A percentile compares a stretch with the other conserved stretches of the same genome.
These are phyloP conservation scores for Petrocephalus zakoni DNA, from an alignment of 2,113 vertebrate species.

Conservation along the genomic window DNA sequence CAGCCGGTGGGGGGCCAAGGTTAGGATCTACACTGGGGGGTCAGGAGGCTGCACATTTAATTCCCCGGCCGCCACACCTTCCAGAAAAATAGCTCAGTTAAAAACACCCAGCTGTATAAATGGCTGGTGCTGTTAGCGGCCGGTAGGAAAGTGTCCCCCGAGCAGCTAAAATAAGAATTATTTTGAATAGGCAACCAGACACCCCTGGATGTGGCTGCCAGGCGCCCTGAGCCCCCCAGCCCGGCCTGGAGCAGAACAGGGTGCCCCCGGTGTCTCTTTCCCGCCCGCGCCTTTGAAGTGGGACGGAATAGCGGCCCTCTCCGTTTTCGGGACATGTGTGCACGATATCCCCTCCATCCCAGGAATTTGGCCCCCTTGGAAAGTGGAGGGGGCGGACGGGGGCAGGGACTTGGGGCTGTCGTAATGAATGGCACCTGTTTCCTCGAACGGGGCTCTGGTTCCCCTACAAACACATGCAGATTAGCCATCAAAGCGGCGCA, in stretches of 20 bases:
- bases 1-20: no score
- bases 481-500: slow-evolving; percentile 64
- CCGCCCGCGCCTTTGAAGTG: slow-evolving; percentile 44
- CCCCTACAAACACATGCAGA: slow-evolving; percentile 66
- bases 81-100: not conserved
- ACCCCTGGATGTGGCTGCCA: not conserved
- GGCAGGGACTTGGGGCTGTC: slow-evolving; percentile 47
- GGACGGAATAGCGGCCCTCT: slow-evolving; percentile 28
- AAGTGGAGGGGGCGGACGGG: slow-evolving; percentile 17
- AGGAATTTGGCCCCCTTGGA: slow-evolving; percentile 35
- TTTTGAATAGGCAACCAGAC: not conserved
- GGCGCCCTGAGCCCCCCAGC: not conserved
- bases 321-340: slow-evolving; percentile 35
- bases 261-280: not conserved
- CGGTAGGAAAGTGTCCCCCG: not conserved
- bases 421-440: slow-evolving; percentile 74
- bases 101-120: slow-evolving; percentile 1
- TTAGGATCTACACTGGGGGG: not conserved
- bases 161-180: not conserved
- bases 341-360: slow-evolving; percentile 34
- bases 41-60: not conserved
- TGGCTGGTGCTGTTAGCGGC: not conserved
- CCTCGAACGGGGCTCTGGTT: slow-evolving; percentile 65
- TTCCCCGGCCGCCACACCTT: not conserved
- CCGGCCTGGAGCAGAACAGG: not conserved